phyloP scores from a whole-genome alignment of 2,888 invertebrate genomes.

The Papilio elwesi region DNA sequence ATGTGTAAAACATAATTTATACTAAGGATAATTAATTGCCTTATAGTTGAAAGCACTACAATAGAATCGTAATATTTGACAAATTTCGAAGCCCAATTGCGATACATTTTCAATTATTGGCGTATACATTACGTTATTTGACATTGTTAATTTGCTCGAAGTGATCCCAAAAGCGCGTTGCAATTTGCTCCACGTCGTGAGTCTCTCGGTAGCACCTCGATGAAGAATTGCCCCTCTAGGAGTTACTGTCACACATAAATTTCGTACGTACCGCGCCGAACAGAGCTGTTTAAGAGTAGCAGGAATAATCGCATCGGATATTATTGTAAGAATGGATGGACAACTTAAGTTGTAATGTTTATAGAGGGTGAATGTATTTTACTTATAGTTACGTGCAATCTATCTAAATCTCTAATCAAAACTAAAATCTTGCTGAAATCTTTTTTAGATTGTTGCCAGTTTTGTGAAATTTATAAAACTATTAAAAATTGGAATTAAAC shows the following conservation, averaged over 20 bases:
- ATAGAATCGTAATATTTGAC: neutral
- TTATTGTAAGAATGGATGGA: constrained; percentile 46
- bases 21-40: neutral
- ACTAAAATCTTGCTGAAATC: neutral
- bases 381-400: neutral
- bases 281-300: constrained; percentile 52
- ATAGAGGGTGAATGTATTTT: neutral
- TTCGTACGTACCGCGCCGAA: constrained; percentile 50
- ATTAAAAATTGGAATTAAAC: too few species aligned
- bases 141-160: constrained; percentile 30
- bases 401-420: too few species aligned
- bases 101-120: constrained; percentile 23
- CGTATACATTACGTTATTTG: constrained; percentile 27
- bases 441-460: neutral
- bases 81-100: neutral
- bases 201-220: constrained; percentile 37
- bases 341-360: constrained; percentile 12
- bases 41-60: neutral
- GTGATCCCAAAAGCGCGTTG: constrained; percentile 37
- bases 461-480: neutral
- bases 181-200: constrained; percentile 44
- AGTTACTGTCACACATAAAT: constrained; percentile 57
- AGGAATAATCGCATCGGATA: constrained; percentile 46
- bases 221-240: constrained; percentile 52
- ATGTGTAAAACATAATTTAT: too few species aligned